Evolutionary conservation across 2,888 invertebrate genomes (phyloP).

Genomic region (Cremastinae sp.): DNA sequence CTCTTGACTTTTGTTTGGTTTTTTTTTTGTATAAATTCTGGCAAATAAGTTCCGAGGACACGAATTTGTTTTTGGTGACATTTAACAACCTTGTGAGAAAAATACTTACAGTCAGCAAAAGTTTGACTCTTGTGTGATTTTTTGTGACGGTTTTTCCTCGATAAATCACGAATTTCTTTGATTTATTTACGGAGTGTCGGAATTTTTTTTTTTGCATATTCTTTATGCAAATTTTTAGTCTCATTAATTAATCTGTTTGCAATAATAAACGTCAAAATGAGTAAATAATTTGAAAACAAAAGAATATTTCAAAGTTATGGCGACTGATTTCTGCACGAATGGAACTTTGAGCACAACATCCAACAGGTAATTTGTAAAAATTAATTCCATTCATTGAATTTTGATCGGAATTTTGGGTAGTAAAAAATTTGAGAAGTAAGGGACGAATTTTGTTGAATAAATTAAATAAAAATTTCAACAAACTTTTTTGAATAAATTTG

Average conservation of each 20-base stretch:
- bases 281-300: conserved; percentile 50
- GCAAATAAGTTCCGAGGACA: too few species aligned
- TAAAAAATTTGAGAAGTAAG: too few species aligned
- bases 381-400: neutral
- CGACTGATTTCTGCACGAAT: conserved; percentile 76
- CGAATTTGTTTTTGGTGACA: too few species aligned
- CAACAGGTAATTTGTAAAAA: conserved; percentile 71
- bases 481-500: too few species aligned
- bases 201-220: conserved; percentile 11
- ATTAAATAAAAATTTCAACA: too few species aligned
- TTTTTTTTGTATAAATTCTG: too few species aligned
- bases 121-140: neutral
- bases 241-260: too few species aligned
- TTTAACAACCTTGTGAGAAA: too few species aligned
- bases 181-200: neutral
- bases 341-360: conserved; percentile 73
- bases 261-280: conserved; percentile 31
- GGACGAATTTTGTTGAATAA: too few species aligned
- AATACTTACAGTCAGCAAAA: too few species aligned
- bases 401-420: conserved; percentile 11
- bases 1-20: too few species aligned
- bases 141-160: neutral
- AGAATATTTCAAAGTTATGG: conserved; percentile 67
- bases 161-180: too few species aligned
- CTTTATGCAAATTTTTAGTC: conserved; percentile 30